phyloP scores from a whole-genome alignment of 1,140 invertebrate genomes.

The Tetramorium alpestre region DNA sequence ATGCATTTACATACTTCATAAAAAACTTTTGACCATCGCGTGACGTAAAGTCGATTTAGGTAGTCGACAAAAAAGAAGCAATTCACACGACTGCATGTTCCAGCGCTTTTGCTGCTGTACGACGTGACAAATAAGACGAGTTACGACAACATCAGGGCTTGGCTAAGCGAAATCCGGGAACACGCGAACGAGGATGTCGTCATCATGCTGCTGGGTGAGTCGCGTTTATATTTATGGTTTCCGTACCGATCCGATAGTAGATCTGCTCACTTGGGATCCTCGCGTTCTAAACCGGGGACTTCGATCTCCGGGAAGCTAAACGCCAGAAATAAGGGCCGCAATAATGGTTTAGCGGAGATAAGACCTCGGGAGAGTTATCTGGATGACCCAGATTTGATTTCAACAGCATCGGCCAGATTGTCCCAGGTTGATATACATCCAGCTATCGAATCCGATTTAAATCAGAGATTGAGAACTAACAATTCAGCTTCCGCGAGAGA shows the following conservation, averaged over 20 bases:
- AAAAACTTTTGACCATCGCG: not conserved
- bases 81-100: conserved; percentile 80
- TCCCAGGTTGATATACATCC: conserved; percentile 8
- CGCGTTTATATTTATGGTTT: conserved; percentile 41
- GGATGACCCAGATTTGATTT: conserved; percentile 27
- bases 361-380: conserved; percentile 12
- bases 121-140: conserved; percentile 96
- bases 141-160: conserved; percentile 95
- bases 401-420: not conserved
- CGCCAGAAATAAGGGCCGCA: not conserved
- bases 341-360: conserved; percentile 23
- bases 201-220: conserved; percentile 94
- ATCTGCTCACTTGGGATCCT: conserved; percentile 19
- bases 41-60: conserved; percentile 58
- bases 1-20: conserved; percentile 2
- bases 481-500: not conserved
- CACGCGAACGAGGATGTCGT: conserved; percentile 95
- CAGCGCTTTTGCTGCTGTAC: conserved; percentile 95
- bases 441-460: not conserved
- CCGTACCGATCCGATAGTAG: conserved; percentile 15
- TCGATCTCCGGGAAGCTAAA: conserved; percentile 6
- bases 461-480: conserved; percentile 19
- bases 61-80: conserved; percentile 56
- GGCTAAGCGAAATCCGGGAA: conserved; percentile 94
- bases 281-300: not conserved